phyloP scores from a whole-genome alignment of 2,797 vertebrate genomes.

The Chiropotes sagulatus region DNA sequence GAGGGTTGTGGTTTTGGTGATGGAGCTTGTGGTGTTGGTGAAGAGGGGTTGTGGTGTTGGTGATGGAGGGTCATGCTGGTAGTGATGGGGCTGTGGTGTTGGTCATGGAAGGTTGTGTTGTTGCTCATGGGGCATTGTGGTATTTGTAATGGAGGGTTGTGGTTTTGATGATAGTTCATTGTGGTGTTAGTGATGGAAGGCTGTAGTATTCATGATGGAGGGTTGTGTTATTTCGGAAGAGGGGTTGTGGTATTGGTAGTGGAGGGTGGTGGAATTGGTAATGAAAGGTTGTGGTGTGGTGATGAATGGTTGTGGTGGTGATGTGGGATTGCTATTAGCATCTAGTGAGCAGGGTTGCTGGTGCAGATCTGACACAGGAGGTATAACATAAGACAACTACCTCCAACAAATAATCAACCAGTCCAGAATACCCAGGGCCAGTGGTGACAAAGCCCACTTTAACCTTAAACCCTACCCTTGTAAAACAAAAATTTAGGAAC shows the following conservation, averaged over 20 bases:
- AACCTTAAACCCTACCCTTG: not conserved
- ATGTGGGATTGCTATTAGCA: not conserved
- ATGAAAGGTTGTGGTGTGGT: not conserved
- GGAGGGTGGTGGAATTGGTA: not conserved
- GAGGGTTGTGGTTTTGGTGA: no score
- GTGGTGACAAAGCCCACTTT: not conserved
- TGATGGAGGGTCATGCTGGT: no score
- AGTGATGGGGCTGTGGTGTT: no score
- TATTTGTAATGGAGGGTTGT: no score
- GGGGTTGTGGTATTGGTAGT: not conserved
- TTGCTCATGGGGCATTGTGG: no score
- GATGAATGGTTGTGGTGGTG: not conserved
- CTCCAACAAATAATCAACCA: not conserved
- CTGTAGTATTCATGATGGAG: not conserved
- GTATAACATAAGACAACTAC: fast-evolving
- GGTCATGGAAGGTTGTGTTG: no score
- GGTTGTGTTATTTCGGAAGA: not conserved
- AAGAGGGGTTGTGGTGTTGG: fast-evolving
- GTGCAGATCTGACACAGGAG: not conserved
- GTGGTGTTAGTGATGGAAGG: not conserved
- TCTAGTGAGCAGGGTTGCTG: not conserved
- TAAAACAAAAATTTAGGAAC: not conserved
- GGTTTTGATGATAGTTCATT: no score
- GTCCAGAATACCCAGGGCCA: not conserved
- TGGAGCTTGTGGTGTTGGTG: fast-evolving